Evolutionary conservation across 2,888 invertebrate genomes (phyloP), one percentile per base, ranked within the genome.

Genomic region (Cephonodes hylas): DNA sequence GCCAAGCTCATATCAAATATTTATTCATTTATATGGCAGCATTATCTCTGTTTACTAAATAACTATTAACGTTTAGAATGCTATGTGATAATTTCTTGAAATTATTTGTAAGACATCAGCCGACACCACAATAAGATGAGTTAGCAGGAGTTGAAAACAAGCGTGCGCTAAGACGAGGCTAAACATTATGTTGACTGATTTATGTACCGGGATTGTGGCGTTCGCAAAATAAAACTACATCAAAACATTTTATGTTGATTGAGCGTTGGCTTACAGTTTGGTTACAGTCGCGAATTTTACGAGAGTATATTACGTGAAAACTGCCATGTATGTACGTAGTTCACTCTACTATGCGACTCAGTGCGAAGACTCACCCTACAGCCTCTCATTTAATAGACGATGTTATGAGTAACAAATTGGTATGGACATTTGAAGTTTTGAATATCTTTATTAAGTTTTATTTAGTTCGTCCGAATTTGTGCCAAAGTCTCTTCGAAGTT

Each of bases 141-240:
- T 31, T 31, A 31, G 31, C 18, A 53, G 18, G 53, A 53, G 53
- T 31, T 53, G 53, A 53, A 53, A 53, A 53, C 53, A 18, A 15
- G 38, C 22, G 8, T 10, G 13, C 58, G 10, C 58, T 25, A 7
- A 23, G 42, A 15, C 20, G 6, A 34, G 4, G 18, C 23, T 46
- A 59, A 45, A 44, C 45, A 45, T 59, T 59, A 45, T n/a, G 27
- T 13, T 56, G 25, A 53, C 13, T 27, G 53, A 53, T 53, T 53
- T 53, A 53, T 18, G 31, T 31, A 10, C 18, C 18, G 25, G 10
- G 4, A 53, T 10, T 3, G 15, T 8, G 27, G 31, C 34, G 25
- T 42, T 53, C 58, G 15, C 42, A 22, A 59, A 34, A 34, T 22
- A 46, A 34, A 38, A n/a, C 3, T 38, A n/a, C 4, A 38, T n/a